Conservation (phyloP, 2,113 vertebrate genomes). For the Chaetodon trifascialis region DNA sequence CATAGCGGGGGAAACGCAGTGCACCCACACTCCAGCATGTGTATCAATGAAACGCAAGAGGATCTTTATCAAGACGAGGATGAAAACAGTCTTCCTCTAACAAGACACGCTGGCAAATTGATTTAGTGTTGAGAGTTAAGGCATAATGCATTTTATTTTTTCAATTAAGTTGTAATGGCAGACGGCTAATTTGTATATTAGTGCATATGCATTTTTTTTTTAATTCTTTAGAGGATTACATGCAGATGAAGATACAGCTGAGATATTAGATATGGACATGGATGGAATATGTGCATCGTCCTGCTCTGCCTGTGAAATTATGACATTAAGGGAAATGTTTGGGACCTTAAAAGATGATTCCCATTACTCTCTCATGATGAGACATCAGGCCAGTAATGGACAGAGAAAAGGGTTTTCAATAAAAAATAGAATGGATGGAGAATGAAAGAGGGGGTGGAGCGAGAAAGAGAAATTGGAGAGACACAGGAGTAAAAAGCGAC, state of each 20-base stretch:
- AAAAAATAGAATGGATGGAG: constrained; percentile 55
- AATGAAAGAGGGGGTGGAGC: constrained; percentile 49
- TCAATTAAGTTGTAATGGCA: neutral
- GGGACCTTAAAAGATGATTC: constrained; percentile 17
- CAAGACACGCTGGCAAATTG: constrained; percentile 12
- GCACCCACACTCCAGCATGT: constrained; percentile 19
- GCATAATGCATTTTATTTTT: neutral
- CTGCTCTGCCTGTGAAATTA: constrained; percentile 7
- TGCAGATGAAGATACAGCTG: constrained; percentile 8
- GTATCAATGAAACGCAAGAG: constrained; percentile 46
- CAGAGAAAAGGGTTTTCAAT: constrained; percentile 54
- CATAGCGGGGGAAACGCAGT: neutral
- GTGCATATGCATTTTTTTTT: neutral
- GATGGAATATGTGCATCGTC: neutral
- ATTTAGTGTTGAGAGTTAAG: constrained; percentile 29
- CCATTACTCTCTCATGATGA: constrained; percentile 16
- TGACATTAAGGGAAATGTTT: constrained; percentile 7
- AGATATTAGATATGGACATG: neutral
- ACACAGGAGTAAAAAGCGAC: constrained; percentile 67
- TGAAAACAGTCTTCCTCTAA: constrained; percentile 38
- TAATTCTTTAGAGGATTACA: neutral
- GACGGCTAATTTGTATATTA: neutral
- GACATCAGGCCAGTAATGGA: constrained; percentile 26
- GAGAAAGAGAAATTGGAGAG: constrained; percentile 67
- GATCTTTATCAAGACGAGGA: constrained; percentile 46